phyloP scores from a whole-genome alignment of 2,797 vertebrate genomes.

The Anguilla marmorata region DNA sequence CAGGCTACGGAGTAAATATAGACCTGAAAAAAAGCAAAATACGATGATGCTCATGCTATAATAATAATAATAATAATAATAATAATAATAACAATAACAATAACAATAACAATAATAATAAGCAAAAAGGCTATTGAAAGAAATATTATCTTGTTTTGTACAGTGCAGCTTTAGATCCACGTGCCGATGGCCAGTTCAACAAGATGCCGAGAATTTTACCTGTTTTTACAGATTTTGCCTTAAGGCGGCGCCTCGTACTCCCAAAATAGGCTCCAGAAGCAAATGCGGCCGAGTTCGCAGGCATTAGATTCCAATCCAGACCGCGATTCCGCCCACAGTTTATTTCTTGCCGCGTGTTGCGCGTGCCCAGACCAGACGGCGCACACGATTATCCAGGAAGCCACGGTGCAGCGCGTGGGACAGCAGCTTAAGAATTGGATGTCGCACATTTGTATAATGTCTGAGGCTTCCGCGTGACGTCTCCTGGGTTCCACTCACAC shows the following conservation, averaged over 20 bases:
- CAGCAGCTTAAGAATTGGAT: neutral
- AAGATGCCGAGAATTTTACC: neutral
- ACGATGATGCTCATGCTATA: too few relatives aligned
- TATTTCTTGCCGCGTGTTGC: neutral
- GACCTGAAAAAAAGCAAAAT: too few relatives aligned
- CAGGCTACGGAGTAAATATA: too few relatives aligned
- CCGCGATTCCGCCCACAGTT: neutral
- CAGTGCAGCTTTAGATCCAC: neutral
- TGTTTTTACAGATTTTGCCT: constrained; percentile 58
- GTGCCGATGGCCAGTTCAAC: neutral
- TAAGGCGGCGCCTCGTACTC: constrained; percentile 63
- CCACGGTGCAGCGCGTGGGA: too few relatives aligned
- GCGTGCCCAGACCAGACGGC: constrained; percentile 11
- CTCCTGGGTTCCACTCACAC: neutral
- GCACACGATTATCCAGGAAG: neutral
- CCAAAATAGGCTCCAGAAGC: constrained; percentile 29
- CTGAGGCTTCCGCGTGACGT: neutral
- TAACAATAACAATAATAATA: too few relatives aligned
- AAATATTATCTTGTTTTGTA: neutral
- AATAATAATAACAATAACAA: too few relatives aligned
- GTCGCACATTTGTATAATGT: neutral
- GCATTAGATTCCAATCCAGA: constrained; percentile 1
- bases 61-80: too few relatives aligned
- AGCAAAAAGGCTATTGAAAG: too few relatives aligned
- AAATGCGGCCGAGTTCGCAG: neutral